Conservation (phyloP, 2,888 invertebrate genomes). For the Elaeidobius kamerunicus region DNA sequence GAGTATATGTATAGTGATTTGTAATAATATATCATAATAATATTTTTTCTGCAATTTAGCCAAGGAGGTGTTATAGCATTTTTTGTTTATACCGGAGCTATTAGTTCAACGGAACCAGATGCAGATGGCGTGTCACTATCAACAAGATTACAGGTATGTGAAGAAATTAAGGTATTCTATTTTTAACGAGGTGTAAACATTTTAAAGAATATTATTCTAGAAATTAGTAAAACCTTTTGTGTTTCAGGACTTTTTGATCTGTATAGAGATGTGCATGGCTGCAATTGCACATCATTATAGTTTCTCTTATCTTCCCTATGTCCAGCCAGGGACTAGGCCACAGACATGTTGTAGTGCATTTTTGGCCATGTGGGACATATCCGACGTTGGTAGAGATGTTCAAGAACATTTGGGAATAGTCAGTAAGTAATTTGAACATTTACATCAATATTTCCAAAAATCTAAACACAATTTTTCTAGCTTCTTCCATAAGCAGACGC, state of each 20-base stretch:
- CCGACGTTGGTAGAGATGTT: conserved; percentile 90
- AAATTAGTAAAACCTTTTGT: conserved; percentile 13
- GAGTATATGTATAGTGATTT: no score
- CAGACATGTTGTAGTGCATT: conserved; percentile 72
- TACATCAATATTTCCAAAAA: no score
- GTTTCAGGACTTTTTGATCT: conserved; percentile 88
- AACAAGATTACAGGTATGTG: conserved; percentile 64
- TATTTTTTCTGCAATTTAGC: conserved; percentile 64
- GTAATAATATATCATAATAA: no score
- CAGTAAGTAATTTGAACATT: no score
- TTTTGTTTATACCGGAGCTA: conserved; percentile 61
- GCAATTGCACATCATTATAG: conserved; percentile 94
- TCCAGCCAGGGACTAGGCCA: conserved; percentile 48
- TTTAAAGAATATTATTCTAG: no score
- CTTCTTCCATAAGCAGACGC: conserved; percentile 73
- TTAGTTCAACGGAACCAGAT: conserved; percentile 25
- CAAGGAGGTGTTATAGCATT: conserved; percentile 89
- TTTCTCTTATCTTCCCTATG: conserved; percentile 89
- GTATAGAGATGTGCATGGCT: conserved; percentile 97
- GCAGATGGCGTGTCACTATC: conserved; percentile 30
- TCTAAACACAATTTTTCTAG: conserved; percentile 50
- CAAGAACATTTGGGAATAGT: conserved; percentile 91
- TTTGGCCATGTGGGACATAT: conserved; percentile 94
- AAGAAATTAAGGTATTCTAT: not conserved
- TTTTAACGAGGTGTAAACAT: no score